Conservation (phyloP, 1,140 invertebrate genomes). For the Amyelois transitella region DNA sequence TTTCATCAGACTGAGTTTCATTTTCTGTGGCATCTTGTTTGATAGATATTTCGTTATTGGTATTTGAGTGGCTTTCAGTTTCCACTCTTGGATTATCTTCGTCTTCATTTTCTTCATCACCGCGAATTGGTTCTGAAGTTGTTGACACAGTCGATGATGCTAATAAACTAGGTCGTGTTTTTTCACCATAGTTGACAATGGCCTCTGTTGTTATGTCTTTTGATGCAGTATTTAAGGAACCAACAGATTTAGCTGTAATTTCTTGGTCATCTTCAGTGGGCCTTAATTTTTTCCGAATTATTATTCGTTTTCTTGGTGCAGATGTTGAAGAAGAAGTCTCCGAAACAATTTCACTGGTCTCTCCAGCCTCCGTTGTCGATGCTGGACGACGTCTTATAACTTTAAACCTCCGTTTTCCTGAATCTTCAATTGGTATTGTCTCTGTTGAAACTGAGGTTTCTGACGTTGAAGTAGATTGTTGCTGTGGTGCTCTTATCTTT, state of each 20-base stretch:
- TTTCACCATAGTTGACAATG: slow-evolving; percentile 56
- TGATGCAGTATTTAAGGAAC: slow-evolving; percentile 23
- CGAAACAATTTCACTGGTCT: slow-evolving; percentile 6
- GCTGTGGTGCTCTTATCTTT: slow-evolving; percentile 33
- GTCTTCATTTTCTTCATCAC: slow-evolving; percentile 18
- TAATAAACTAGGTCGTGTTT: slow-evolving; percentile 33
- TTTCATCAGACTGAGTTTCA: not conserved
- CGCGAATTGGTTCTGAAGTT: slow-evolving; percentile 26
- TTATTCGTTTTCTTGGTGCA: slow-evolving; percentile 62
- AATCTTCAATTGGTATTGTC: slow-evolving; percentile 31
- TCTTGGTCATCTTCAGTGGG: slow-evolving; percentile 40
- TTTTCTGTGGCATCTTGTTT: not conserved
- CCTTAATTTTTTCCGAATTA: slow-evolving; percentile 73
- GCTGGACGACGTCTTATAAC: slow-evolving; percentile 54
- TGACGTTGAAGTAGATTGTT: slow-evolving; percentile 15
- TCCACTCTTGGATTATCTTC: slow-evolving; percentile 6
- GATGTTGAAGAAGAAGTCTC: slow-evolving; percentile 10
- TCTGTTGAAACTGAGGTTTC: slow-evolving; percentile 34
- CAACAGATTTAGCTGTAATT: slow-evolving; percentile 31
- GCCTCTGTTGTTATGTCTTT: slow-evolving; percentile 29
- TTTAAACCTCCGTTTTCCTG: slow-evolving; percentile 50
- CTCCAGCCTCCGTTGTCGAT: slow-evolving; percentile 29
- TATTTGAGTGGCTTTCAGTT: not conserved
- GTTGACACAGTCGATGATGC: slow-evolving; percentile 22
- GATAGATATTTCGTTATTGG: not conserved